Conservation (phyloP, 1,140 invertebrate species). For the Cydia strobilella region DNA sequence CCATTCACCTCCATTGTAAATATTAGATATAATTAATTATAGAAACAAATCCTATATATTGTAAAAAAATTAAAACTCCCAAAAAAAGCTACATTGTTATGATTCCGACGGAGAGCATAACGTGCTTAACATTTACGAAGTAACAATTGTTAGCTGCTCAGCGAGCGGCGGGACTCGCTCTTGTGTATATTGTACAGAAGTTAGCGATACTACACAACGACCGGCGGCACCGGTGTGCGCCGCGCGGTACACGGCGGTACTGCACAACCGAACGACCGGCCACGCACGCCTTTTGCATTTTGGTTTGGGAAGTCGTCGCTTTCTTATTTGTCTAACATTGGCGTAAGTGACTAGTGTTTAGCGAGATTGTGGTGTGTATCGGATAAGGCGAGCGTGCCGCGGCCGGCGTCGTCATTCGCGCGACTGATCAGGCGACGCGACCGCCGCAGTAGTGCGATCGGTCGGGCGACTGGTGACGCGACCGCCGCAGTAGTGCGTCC, state of each 20-base stretch:
- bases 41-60: constrained; percentile 80
- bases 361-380: constrained; percentile 64
- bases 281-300: constrained; percentile 49
- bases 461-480: constrained; percentile 6
- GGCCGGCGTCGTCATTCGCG: constrained; percentile 34
- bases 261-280: not conserved
- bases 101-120: constrained; percentile 62
- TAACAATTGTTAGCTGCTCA: constrained; percentile 71
- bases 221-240: not conserved
- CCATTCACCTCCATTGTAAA: constrained; percentile 80
- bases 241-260: too few relatives aligned
- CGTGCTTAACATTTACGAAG: constrained; percentile 60
- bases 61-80: constrained; percentile 77
- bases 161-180: constrained; percentile 43
- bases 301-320: constrained; percentile 68
- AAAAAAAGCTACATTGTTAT: constrained; percentile 79
- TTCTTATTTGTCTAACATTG: constrained; percentile 67
- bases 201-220: constrained; percentile 1
- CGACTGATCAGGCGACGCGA: not conserved
- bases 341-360: constrained; percentile 66
- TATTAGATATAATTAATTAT: constrained; percentile 80
- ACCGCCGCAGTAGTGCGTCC: constrained; percentile 29
- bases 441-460: constrained; percentile 12
- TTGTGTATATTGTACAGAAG: constrained; percentile 20
- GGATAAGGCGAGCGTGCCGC: constrained; percentile 38